Evolutionary conservation across 2,113 vertebrate species (phyloP).

Genomic region (Bubo scandiacus): DNA sequence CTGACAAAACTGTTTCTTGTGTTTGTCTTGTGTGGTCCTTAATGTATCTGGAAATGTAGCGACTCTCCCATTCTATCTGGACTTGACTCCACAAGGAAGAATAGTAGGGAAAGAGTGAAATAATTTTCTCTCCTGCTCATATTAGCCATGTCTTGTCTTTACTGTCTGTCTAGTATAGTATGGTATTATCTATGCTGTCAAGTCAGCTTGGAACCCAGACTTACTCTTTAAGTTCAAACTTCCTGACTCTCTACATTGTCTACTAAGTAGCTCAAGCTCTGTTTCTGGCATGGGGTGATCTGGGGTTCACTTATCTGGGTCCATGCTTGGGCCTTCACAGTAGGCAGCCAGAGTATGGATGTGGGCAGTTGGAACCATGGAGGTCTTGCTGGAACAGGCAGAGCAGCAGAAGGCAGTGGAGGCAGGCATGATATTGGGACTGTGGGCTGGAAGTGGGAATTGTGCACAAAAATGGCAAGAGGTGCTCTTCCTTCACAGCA

Average conservation of each 20-base stretch:
- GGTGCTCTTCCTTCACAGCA: neutral
- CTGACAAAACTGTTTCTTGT: neutral
- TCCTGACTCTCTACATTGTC: neutral
- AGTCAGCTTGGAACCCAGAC: neutral
- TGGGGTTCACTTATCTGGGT: neutral
- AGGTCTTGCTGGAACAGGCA: neutral
- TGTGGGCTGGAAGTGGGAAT: neutral
- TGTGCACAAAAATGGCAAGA: neutral
- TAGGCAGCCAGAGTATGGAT: neutral
- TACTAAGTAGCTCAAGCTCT: neutral
- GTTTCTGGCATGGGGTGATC: neutral
- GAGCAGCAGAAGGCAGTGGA: neutral
- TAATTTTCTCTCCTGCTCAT: neutral
- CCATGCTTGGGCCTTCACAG: neutral
- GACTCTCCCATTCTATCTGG: neutral
- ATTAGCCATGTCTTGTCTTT: neutral
- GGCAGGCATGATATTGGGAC: accelerated
- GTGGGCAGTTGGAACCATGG: accelerated
- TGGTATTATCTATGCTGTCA: neutral
- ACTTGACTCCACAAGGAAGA: neutral
- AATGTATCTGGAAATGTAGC: neutral
- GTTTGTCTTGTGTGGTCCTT: neutral
- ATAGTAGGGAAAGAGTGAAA: neutral
- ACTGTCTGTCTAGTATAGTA: neutral
- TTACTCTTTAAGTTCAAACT: accelerated